Conservation (phyloP, 2,888 invertebrate species). For the Portevinia maculata region DNA sequence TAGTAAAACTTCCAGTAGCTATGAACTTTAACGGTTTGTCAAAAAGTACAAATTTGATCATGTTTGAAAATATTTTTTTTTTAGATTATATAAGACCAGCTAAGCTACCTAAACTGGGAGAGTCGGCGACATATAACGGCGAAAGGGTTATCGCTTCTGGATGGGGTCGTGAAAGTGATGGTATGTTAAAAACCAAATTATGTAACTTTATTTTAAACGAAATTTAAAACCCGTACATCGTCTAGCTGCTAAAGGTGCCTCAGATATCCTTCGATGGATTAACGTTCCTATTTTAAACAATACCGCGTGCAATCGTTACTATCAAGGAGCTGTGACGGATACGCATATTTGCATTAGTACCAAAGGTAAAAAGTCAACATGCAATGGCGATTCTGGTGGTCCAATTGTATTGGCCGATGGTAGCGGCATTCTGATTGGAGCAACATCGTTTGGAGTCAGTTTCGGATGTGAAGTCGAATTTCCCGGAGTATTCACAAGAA, state of each 20-base stretch:
- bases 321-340: constrained; percentile 63
- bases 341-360: constrained; percentile 73
- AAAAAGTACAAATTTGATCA: too few relatives aligned
- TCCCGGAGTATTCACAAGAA: constrained; percentile 68
- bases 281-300: constrained; percentile 76
- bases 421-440: constrained; percentile 58
- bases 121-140: constrained; percentile 45
- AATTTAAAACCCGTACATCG: not conserved
- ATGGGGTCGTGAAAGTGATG: constrained; percentile 74
- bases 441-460: constrained; percentile 63
- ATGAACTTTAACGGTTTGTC: constrained; percentile 79
- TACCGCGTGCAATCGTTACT: constrained; percentile 76
- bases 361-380: constrained; percentile 57
- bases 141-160: constrained; percentile 68
- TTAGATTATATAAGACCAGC: constrained; percentile 66
- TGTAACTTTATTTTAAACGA: not conserved
- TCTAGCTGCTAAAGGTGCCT: constrained; percentile 61
- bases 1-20: constrained; percentile 79
- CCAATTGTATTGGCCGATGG: constrained; percentile 63
- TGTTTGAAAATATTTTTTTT: constrained; percentile 3
- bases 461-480: constrained; percentile 66
- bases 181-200: constrained; percentile 20
- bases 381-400: constrained; percentile 72
- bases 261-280: constrained; percentile 66
- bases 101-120: constrained; percentile 44